Evolutionary conservation across 2,797 vertebrate genomes (phyloP).

Genomic region (Characodon lateralis): DNA sequence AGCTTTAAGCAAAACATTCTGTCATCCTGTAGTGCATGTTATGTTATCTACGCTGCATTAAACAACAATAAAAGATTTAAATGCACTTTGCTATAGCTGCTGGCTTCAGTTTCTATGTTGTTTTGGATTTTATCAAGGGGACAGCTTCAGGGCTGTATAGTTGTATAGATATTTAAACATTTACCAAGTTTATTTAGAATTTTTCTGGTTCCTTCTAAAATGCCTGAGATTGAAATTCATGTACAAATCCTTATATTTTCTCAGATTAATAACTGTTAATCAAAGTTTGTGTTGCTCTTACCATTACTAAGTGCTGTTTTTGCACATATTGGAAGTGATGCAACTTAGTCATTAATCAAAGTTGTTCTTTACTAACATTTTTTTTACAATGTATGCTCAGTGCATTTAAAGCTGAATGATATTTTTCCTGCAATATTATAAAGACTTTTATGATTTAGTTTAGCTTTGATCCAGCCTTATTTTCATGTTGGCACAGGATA

Average conservation of each 20-base stretch:
- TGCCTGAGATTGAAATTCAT: not conserved
- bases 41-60: not conserved
- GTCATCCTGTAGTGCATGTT: not conserved
- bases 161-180: conserved; percentile 10
- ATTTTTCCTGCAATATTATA: conserved; percentile 27
- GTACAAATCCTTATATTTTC: not conserved
- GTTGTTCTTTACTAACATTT: not conserved
- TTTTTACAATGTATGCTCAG: not conserved
- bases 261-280: conserved; percentile 2
- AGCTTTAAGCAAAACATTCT: not conserved
- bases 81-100: conserved; percentile 32
- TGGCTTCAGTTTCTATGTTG: conserved; percentile 34
- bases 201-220: conserved; percentile 25
- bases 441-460: conserved; percentile 48
- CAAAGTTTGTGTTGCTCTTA: not conserved
- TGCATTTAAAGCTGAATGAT: conserved; percentile 19
- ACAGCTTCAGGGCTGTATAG: conserved; percentile 19
- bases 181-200: conserved; percentile 18
- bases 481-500: conserved; percentile 20
- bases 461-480: conserved; percentile 28
- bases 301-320: not conserved
- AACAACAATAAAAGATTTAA: not conserved
- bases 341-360: not conserved
- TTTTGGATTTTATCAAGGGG: conserved; percentile 31
- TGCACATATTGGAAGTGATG: not conserved